Conservation (phyloP, 2,113 vertebrate species). For the Lagopus leucura region DNA sequence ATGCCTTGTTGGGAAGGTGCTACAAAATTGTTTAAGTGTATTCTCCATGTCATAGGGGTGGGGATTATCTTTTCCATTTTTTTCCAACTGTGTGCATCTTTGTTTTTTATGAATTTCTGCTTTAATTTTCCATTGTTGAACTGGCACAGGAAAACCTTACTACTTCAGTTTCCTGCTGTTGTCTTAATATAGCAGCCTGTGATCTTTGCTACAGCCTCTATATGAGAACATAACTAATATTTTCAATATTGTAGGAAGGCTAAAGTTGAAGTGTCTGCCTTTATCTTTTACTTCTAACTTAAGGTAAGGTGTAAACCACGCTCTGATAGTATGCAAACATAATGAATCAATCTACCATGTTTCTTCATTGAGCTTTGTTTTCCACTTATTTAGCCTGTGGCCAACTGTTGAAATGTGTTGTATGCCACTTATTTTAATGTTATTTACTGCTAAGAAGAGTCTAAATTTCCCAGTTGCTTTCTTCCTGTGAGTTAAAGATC, state of each 20-base stretch:
- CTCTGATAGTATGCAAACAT: not conserved
- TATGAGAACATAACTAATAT: not conserved
- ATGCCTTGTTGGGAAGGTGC: not conserved
- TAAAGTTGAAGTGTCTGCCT: not conserved
- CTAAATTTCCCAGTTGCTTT: constrained; percentile 20
- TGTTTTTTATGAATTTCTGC: not conserved
- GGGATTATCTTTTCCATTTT: not conserved
- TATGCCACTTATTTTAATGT: not conserved
- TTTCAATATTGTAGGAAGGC: not conserved
- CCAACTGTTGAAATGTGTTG: not conserved
- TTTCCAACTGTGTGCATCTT: not conserved
- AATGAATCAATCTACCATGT: not conserved
- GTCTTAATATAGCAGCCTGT: not conserved
- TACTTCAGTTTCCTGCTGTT: not conserved
- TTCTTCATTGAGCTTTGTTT: not conserved
- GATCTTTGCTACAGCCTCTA: not conserved
- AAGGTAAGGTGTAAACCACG: not conserved
- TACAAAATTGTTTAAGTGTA: not conserved
- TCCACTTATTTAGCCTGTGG: not conserved
- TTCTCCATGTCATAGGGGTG: not conserved
- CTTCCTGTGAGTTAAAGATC: not conserved
- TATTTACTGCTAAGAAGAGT: constrained; percentile 37
- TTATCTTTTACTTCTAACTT: not conserved
- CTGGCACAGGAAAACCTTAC: not conserved
- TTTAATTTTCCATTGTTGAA: not conserved